These are phyloP conservation scores for Hyperoodon ampullatus DNA, from an alignment of 2,113 vertebrate species.

Conservation along the genomic window DNA sequence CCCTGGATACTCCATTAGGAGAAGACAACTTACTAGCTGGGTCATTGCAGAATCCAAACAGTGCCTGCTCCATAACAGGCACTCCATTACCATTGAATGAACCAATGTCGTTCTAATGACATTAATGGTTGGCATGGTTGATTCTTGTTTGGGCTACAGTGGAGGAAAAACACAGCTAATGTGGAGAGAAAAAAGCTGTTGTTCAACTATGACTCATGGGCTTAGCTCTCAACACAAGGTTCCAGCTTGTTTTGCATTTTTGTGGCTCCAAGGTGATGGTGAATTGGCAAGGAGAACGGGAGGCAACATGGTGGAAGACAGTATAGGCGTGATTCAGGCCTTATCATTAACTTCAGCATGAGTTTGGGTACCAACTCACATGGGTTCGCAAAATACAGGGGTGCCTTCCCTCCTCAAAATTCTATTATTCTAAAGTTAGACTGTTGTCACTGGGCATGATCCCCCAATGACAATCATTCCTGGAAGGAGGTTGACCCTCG, in stretches of 20 bases:
- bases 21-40: neutral
- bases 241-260: slow-evolving; percentile 43
- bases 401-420: neutral
- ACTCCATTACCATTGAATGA: neutral
- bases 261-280: slow-evolving; percentile 3
- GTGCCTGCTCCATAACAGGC: neutral
- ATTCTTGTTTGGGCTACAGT: neutral
- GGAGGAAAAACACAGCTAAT: slow-evolving; percentile 5
- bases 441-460: neutral
- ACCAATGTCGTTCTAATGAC: neutral
- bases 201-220: slow-evolving; percentile 36
- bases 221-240: neutral
- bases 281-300: slow-evolving; percentile 27
- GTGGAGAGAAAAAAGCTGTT: slow-evolving; percentile 35
- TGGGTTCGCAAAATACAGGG: neutral
- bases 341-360: neutral
- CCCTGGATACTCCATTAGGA: neutral
- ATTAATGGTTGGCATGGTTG: neutral
- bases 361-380: neutral
- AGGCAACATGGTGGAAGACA: neutral
- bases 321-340: neutral
- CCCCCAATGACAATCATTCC: neutral
- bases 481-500: neutral
- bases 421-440: slow-evolving; percentile 17
- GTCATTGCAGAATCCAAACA: neutral